phyloP scores from a whole-genome alignment of 2,797 vertebrate species.

The Synaphobranchus kaupii region DNA sequence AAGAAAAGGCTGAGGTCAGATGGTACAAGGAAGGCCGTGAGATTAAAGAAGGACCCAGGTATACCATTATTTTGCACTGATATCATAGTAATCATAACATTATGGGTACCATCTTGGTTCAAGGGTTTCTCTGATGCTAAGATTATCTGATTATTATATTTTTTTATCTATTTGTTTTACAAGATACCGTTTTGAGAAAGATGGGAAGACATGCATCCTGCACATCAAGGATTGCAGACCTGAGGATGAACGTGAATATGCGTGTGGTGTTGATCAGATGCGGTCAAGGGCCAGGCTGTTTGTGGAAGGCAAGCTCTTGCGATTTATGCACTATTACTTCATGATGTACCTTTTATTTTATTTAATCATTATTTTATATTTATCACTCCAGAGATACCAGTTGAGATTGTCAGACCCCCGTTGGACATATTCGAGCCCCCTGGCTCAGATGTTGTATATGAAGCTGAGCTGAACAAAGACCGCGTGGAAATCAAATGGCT shows the following conservation, averaged over 20 bases:
- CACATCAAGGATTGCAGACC: constrained; percentile 91
- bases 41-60: constrained; percentile 95
- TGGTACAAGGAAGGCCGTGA: constrained; percentile 96
- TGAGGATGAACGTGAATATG: constrained; percentile 96
- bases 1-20: constrained; percentile 91
- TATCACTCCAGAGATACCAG: constrained; percentile 83
- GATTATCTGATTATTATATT: background rate
- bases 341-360: background rate
- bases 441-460: constrained; percentile 87
- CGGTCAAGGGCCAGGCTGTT: constrained; percentile 91
- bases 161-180: constrained; percentile 38
- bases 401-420: constrained; percentile 93
- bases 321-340: background rate
- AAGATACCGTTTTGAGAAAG: constrained; percentile 90
- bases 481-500: constrained; percentile 94
- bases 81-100: background rate
- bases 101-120: background rate
- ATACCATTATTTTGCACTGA: constrained; percentile 39
- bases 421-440: constrained; percentile 87
- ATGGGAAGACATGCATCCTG: constrained; percentile 85
- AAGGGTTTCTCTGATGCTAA: background rate
- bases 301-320: constrained; percentile 82
- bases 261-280: constrained; percentile 94
- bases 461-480: constrained; percentile 95
- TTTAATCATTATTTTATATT: constrained; percentile 12